phyloP scores from a whole-genome alignment of 2,888 invertebrate species.

The Torymus auratus region DNA sequence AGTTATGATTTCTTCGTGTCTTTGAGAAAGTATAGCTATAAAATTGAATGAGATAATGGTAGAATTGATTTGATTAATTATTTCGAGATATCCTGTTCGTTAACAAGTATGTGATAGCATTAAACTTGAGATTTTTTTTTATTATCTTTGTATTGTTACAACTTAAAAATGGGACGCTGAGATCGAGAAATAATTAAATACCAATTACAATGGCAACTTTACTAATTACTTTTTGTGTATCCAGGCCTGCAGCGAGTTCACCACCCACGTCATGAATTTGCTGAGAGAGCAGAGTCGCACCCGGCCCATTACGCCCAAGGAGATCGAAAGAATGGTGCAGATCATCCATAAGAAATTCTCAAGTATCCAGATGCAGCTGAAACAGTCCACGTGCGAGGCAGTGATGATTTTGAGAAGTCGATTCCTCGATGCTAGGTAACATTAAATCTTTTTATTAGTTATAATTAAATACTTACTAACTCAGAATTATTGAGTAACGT shows the following conservation, averaged over 20 bases:
- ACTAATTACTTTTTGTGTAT: constrained; percentile 18
- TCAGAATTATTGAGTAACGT: not conserved
- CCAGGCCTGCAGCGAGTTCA: constrained; percentile 99
- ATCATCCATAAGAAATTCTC: constrained; percentile 99
- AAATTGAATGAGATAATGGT: no score
- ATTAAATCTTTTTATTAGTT: not conserved
- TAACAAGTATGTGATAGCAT: no score
- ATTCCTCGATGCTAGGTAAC: constrained; percentile 84
- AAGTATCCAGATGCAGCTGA: constrained; percentile 98
- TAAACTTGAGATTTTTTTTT: no score
- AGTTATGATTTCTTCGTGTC: no score
- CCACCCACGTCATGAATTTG: constrained; percentile 99
- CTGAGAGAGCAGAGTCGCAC: constrained; percentile 97
- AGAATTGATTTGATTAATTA: no score
- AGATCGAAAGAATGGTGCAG: constrained; percentile 99
- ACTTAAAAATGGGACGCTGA: no score
- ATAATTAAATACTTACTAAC: constrained; percentile 4
- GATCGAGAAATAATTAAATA: no score
- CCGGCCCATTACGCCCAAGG: constrained; percentile 97
- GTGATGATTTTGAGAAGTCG: constrained; percentile 98
- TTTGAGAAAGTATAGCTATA: no score
- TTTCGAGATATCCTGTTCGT: no score
- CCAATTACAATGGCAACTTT: not conserved
- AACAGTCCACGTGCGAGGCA: constrained; percentile 99
- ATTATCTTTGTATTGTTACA: no score